Evolutionary conservation across 2,113 vertebrate species (phyloP).

Genomic region (Corythaeola cristata): DNA sequence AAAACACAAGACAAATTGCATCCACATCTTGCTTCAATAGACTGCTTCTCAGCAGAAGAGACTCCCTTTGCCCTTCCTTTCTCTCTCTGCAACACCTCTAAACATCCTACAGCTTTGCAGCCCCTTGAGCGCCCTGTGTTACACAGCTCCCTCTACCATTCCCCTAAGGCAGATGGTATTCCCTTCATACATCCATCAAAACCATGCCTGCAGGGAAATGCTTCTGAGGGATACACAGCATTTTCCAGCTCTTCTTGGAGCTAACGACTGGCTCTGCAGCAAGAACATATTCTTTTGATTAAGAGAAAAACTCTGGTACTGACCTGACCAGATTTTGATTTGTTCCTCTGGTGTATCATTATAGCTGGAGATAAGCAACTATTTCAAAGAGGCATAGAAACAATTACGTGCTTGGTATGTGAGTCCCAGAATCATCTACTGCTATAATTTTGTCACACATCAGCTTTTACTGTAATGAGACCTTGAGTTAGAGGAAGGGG

Average conservation of each 20-base stretch:
- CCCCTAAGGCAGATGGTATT: not conserved
- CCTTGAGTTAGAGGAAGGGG: not conserved
- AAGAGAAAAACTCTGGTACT: not conserved
- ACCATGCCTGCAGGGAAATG: slow-evolving; percentile 17
- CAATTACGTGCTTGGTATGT: not conserved
- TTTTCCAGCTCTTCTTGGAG: not conserved
- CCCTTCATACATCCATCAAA: slow-evolving; percentile 8
- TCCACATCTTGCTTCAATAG: not conserved
- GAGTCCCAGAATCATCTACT: not conserved
- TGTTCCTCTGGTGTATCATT: not conserved
- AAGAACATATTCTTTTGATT: slow-evolving; percentile 27
- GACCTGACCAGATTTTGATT: slow-evolving; percentile 5
- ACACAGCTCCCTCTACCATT: not conserved
- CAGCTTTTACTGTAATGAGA: not conserved
- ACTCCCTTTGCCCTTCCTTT: not conserved
- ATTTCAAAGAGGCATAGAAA: not conserved
- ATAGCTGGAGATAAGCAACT: not conserved
- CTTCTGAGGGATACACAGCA: not conserved
- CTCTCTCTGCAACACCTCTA: not conserved
- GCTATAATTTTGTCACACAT: not conserved
- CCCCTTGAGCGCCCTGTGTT: not conserved
- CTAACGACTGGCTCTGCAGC: not conserved
- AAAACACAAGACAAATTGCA: not conserved
- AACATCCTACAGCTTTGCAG: not conserved
- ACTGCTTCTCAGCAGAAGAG: not conserved